A percentile compares a stretch with the other conserved stretches of the same genome.
Evolutionary conservation across 2,797 vertebrate species (phyloP).

Genomic region (Lepilemur septentrionalis): DNA sequence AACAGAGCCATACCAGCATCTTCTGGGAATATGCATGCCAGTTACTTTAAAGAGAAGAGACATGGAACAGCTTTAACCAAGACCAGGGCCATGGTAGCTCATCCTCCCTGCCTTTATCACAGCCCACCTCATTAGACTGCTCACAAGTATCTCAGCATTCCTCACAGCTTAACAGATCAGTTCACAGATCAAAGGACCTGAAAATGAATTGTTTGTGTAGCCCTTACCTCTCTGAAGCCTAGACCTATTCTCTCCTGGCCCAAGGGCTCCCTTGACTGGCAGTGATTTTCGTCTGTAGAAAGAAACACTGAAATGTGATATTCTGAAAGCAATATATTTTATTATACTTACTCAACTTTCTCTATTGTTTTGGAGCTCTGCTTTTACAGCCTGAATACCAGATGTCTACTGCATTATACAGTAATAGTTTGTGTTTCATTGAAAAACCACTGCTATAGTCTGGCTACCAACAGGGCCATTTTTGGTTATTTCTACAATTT

Average conservation of each 20-base stretch:
- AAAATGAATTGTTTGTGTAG: not conserved
- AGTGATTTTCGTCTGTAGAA: not conserved
- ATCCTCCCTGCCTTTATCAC: not conserved
- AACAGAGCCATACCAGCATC: rapidly evolving
- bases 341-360: not conserved
- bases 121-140: too few relatives aligned
- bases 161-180: rapidly evolving
- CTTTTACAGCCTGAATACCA: conserved; percentile 53
- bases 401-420: conserved; percentile 26
- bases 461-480: conserved; percentile 35
- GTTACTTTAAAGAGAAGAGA: not conserved
- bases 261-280: not conserved
- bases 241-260: not conserved
- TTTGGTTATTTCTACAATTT: conserved; percentile 15
- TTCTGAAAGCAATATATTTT: not conserved
- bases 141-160: not conserved
- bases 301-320: not conserved
- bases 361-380: not conserved
- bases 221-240: not conserved
- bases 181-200: not conserved
- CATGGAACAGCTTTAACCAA: not conserved
- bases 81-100: not conserved
- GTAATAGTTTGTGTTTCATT: conserved; percentile 29
- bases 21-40: not conserved
- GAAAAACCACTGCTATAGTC: conserved; percentile 56